These are phyloP conservation scores for Chelon auratus DNA, from an alignment of 2,797 vertebrate genomes.

Conservation along the genomic window DNA sequence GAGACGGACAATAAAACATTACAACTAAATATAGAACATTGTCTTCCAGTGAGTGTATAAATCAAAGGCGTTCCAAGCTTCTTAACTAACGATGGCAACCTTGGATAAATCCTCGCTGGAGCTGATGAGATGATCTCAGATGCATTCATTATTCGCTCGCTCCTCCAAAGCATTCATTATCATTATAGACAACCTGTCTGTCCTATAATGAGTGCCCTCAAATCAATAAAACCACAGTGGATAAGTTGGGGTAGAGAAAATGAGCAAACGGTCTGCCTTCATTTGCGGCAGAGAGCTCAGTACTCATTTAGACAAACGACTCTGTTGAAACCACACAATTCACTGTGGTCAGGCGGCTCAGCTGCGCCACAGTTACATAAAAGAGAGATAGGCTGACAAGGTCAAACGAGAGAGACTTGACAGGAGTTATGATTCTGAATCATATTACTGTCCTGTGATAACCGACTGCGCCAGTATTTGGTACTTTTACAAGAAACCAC, in stretches of 20 bases:
- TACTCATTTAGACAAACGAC: conserved; percentile 77
- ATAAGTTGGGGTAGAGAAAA: conserved; percentile 51
- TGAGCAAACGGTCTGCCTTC: conserved; percentile 50
- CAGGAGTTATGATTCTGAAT: conserved; percentile 10
- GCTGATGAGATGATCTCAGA: conserved; percentile 66
- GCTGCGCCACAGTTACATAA: conserved; percentile 66
- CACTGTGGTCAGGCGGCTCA: conserved; percentile 60
- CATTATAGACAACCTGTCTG: conserved; percentile 69
- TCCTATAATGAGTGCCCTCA: conserved; percentile 62
- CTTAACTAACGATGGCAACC: conserved; percentile 37
- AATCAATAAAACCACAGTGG: conserved; percentile 74
- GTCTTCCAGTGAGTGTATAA: not conserved
- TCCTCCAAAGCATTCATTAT: conserved; percentile 56
- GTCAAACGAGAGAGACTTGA: conserved; percentile 43
- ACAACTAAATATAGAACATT: conserved; percentile 9
- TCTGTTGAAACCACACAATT: conserved; percentile 75
- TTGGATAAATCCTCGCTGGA: conserved; percentile 34
- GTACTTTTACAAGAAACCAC: conserved; percentile 9
- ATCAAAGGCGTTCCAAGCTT: conserved; percentile 6
- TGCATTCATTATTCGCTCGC: conserved; percentile 44
- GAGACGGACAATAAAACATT: conserved; percentile 14
- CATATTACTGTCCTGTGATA: not conserved
- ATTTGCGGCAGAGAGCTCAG: conserved; percentile 61
- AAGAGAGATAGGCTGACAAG: conserved; percentile 49
- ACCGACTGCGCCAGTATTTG: not conserved